phyloP scores from a whole-genome alignment of 2,113 vertebrate species.

The Lophotis ruficrista region DNA sequence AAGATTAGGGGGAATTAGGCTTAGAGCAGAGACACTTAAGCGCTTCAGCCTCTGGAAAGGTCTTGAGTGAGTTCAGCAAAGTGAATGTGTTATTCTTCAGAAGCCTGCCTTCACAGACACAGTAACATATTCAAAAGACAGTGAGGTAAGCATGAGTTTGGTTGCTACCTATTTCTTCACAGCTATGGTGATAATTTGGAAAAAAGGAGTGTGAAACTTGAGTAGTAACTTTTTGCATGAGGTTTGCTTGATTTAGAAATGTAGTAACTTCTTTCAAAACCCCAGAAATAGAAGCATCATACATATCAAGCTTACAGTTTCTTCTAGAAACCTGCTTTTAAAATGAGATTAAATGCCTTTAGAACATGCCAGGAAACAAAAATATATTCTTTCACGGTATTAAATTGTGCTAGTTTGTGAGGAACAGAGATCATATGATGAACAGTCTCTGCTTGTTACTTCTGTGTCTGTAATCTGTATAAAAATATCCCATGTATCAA shows the following conservation, averaged over 20 bases:
- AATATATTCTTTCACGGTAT: not conserved
- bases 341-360: not conserved
- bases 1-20: conserved; percentile 81
- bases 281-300: not conserved
- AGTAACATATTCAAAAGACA: not conserved
- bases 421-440: not conserved
- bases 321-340: not conserved
- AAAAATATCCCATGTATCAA: not conserved
- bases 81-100: conserved; percentile 28
- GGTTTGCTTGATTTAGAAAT: not conserved
- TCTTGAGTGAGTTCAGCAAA: conserved; percentile 23
- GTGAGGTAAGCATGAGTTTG: conserved; percentile 31
- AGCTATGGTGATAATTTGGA: not conserved
- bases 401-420: not conserved
- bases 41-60: conserved; percentile 45
- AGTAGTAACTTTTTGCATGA: not conserved
- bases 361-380: not conserved
- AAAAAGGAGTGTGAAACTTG: not conserved
- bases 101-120: not conserved
- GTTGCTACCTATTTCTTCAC: not conserved
- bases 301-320: not conserved
- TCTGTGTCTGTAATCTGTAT: not conserved
- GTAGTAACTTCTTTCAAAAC: not conserved
- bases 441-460: not conserved
- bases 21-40: conserved; percentile 66